Conservation (phyloP, 2,113 vertebrate species). For the Ursus arctos region DNA sequence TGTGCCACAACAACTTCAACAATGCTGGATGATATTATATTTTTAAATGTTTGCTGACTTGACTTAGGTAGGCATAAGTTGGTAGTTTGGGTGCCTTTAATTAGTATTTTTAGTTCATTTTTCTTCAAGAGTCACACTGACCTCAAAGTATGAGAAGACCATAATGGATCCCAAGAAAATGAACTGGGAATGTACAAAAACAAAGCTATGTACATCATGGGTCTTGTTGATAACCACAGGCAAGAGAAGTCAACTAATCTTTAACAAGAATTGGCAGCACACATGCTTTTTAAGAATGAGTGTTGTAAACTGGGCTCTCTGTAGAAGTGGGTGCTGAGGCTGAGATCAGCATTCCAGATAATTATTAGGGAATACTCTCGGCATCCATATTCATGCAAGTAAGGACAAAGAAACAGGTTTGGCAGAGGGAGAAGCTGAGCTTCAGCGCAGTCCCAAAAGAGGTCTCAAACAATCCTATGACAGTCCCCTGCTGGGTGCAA, state of each 20-base stretch:
- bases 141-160: neutral
- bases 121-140: neutral
- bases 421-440: neutral
- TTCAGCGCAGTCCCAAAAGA: neutral
- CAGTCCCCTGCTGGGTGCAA: neutral
- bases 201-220: neutral
- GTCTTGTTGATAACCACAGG: neutral
- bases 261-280: neutral
- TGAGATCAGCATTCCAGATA: neutral
- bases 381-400: neutral
- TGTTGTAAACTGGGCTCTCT: neutral
- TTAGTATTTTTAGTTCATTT: conserved; percentile 32
- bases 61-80: conserved; percentile 10
- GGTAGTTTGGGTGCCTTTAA: neutral
- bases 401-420: neutral
- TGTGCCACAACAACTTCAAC: neutral
- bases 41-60: conserved; percentile 48
- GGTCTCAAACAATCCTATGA: neutral
- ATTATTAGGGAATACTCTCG: neutral
- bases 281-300: neutral
- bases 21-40: neutral
- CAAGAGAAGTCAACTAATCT: neutral
- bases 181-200: neutral
- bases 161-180: neutral
- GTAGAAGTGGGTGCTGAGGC: neutral